A percentile compares a stretch with the other conserved stretches of the same genome.
These are phyloP conservation scores for Lasioglossum figueresi DNA, from an alignment of 2,888 invertebrate genomes.

Conservation along the genomic window DNA sequence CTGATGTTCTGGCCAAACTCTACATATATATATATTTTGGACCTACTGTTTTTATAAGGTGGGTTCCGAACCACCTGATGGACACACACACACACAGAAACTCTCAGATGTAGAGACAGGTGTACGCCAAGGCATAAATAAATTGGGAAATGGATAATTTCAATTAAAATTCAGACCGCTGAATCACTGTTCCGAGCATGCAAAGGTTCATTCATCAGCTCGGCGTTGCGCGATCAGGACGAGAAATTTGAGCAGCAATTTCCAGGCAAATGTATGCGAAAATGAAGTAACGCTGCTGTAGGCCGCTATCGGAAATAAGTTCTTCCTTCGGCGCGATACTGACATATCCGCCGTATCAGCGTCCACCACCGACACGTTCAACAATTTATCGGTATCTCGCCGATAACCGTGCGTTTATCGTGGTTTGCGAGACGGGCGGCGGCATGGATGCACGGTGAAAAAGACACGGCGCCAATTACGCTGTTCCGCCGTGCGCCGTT, in stretches of 20 bases:
- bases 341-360: conserved; percentile 3
- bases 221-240: not conserved
- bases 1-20: too few relatives aligned
- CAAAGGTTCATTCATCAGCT: not conserved
- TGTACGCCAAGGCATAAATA: not conserved
- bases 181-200: not conserved
- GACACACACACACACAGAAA: too few relatives aligned
- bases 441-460: conserved; percentile 23
- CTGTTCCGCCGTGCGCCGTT: conserved; percentile 16
- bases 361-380: not conserved
- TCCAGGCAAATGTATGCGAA: not conserved
- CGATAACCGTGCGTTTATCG: not conserved
- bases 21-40: too few relatives aligned
- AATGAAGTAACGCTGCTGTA: not conserved
- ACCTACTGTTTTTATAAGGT: too few relatives aligned
- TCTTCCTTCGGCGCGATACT: not conserved
- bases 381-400: conserved; percentile 10
- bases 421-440: not conserved
- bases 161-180: not conserved
- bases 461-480: conserved; percentile 32
- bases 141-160: not conserved
- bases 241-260: not conserved
- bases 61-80: too few relatives aligned
- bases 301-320: not conserved
- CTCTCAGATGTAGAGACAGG: too few relatives aligned